These are phyloP conservation scores for Epistrophella euchroma DNA, from an alignment of 2,888 invertebrate genomes.

Conservation along the genomic window DNA sequence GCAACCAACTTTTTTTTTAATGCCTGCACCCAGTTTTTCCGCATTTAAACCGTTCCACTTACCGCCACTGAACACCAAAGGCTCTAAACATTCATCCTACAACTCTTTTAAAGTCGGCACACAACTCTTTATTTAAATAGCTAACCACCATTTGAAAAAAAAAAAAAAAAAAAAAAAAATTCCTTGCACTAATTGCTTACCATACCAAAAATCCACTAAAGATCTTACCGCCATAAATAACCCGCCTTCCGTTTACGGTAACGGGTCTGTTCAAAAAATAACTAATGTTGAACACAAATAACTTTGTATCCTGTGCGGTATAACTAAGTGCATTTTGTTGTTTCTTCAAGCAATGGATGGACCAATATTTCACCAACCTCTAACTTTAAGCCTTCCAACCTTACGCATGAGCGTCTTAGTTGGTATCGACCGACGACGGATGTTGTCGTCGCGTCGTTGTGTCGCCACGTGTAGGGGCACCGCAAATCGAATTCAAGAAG, in stretches of 20 bases:
- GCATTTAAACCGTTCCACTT: not conserved
- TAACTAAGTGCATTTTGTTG: slow-evolving; percentile 75
- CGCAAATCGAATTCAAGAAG: slow-evolving; percentile 53
- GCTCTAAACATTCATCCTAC: slow-evolving; percentile 34
- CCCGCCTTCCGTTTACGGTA: slow-evolving; percentile 75
- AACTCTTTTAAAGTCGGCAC: slow-evolving; percentile 43
- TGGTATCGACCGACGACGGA: too few species aligned
- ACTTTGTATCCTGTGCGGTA: slow-evolving; percentile 67
- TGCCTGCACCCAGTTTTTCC: not conserved
- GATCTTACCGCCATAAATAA: slow-evolving; percentile 72
- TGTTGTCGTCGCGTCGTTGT: not conserved
- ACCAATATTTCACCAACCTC: slow-evolving; percentile 72
- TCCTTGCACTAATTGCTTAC: slow-evolving; percentile 67
- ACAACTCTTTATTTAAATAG: not conserved
- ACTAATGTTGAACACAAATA: slow-evolving; percentile 74
- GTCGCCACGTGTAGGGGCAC: not conserved
- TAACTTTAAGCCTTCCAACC: slow-evolving; percentile 26
- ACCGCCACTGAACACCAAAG: not conserved
- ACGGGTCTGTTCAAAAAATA: slow-evolving; percentile 61
- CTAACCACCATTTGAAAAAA: slow-evolving; percentile 7
- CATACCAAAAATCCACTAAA: slow-evolving; percentile 67
- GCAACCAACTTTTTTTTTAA: not conserved
- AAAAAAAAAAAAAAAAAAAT: slow-evolving; percentile 41
- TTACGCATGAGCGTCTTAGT: slow-evolving; percentile 55
- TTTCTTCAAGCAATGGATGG: slow-evolving; percentile 58